phyloP scores from a whole-genome alignment of 2,113 vertebrate genomes.

The Lutjanus erythropterus region DNA sequence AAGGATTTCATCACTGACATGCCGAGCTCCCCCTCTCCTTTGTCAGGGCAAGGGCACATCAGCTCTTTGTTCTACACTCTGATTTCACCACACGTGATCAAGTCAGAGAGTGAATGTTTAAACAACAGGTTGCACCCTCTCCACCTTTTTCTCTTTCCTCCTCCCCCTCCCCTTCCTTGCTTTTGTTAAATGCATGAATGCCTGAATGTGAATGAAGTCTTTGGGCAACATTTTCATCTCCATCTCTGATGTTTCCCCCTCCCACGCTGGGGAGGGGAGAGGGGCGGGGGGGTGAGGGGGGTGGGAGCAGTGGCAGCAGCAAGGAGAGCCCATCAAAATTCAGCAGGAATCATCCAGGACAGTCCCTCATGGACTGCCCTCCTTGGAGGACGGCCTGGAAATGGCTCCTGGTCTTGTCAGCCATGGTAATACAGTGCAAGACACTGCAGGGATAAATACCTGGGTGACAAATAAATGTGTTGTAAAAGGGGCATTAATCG shows the following conservation, averaged over 20 bases:
- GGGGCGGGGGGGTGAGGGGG: no score
- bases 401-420: conserved; percentile 73
- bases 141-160: conserved; percentile 5
- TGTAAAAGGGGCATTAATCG: conserved; percentile 84
- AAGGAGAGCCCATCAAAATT: conserved; percentile 66
- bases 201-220: conserved; percentile 60
- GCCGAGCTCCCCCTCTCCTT: conserved; percentile 20
- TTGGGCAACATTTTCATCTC: conserved; percentile 52
- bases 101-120: conserved; percentile 58
- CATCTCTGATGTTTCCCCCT: conserved; percentile 38
- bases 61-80: conserved; percentile 49
- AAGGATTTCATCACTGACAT: conserved; percentile 66
- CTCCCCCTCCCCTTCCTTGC: not conserved
- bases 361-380: conserved; percentile 50
- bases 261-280: not conserved
- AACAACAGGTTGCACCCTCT: conserved; percentile 56
- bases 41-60: conserved; percentile 55
- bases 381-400: conserved; percentile 60
- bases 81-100: conserved; percentile 55
- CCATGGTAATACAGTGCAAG: conserved; percentile 74
- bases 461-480: conserved; percentile 86
- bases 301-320: not conserved
- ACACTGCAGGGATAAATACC: conserved; percentile 82
- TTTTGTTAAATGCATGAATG: conserved; percentile 56
- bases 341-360: conserved; percentile 33